Percentiles rank a stretch among this genome's conserved stretches.
These are phyloP conservation scores for Panagrolaimus sp. DNA, from an alignment of 1,140 invertebrate genomes.

Conservation along the genomic window DNA sequence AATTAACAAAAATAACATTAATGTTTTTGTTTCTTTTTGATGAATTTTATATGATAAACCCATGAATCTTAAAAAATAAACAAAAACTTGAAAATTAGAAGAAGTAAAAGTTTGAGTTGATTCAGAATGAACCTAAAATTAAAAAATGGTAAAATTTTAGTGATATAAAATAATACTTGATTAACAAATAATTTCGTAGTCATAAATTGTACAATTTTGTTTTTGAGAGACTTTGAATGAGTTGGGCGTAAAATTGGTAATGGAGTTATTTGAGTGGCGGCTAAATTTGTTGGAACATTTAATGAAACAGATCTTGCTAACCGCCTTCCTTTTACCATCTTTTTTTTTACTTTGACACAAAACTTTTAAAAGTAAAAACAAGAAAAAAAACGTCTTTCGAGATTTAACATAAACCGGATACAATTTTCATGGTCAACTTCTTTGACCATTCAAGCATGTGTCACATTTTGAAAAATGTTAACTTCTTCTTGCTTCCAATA, in stretches of 20 bases:
- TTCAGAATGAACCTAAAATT: not conserved
- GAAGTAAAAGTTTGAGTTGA: not conserved
- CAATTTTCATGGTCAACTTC: no score
- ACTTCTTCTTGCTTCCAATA: no score
- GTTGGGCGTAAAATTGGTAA: not conserved
- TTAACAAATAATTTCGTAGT: constrained; percentile 11
- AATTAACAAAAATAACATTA: constrained; percentile 1
- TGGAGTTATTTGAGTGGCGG: not conserved
- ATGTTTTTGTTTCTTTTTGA: not conserved
- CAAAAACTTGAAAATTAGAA: not conserved
- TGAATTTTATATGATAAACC: not conserved
- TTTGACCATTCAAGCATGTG: no score
- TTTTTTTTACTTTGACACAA: no score
- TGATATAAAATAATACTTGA: not conserved
- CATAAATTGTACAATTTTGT: not conserved
- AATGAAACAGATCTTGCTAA: constrained; percentile 16
- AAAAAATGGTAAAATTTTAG: not conserved
- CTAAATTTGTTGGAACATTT: not conserved
- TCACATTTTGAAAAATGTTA: no score
- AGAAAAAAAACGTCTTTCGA: no score
- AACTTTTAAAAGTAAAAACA: no score
- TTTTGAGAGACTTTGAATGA: not conserved
- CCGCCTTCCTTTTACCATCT: not conserved
- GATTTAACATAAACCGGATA: no score
- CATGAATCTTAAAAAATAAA: not conserved